phyloP scores from a whole-genome alignment of 1,140 invertebrate genomes.

The Phymastichus coffea region DNA sequence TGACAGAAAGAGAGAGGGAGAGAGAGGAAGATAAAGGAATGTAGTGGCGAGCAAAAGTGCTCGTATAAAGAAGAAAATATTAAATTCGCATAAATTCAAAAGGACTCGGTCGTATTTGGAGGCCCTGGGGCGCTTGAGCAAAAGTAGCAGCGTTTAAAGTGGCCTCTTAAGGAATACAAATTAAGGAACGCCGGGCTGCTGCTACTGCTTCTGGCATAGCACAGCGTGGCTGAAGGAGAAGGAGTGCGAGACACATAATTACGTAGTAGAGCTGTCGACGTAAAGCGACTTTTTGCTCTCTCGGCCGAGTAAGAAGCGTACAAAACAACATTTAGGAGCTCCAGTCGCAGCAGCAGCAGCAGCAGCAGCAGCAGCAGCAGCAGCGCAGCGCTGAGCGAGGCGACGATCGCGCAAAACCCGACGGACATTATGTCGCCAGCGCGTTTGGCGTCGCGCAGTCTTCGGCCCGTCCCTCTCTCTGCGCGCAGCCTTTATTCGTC shows the following conservation, averaged over 20 bases:
- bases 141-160: slow-evolving; percentile 24
- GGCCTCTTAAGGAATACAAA: slow-evolving; percentile 30
- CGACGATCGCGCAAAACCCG: slow-evolving; percentile 33
- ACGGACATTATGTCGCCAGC: slow-evolving; percentile 35
- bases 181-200: slow-evolving; percentile 20
- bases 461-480: neutral
- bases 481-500: neutral
- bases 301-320: neutral
- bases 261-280: slow-evolving; percentile 25
- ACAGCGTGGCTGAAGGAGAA: neutral
- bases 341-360: neutral
- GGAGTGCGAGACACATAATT: slow-evolving; percentile 17
- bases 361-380: neutral
- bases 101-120: slow-evolving; percentile 17
- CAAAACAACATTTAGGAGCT: slow-evolving; percentile 26
- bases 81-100: slow-evolving; percentile 28
- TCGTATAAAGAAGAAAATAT: slow-evolving; percentile 18
- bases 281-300: slow-evolving; percentile 19
- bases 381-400: too few relatives aligned
- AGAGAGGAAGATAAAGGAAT: neutral
- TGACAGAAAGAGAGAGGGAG: neutral
- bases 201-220: neutral
- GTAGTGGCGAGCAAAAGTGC: neutral
- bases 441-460: neutral
- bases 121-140: neutral